Evolutionary conservation across 2,113 vertebrate genomes (phyloP).

Genomic region (Triplophysa dalaica): DNA sequence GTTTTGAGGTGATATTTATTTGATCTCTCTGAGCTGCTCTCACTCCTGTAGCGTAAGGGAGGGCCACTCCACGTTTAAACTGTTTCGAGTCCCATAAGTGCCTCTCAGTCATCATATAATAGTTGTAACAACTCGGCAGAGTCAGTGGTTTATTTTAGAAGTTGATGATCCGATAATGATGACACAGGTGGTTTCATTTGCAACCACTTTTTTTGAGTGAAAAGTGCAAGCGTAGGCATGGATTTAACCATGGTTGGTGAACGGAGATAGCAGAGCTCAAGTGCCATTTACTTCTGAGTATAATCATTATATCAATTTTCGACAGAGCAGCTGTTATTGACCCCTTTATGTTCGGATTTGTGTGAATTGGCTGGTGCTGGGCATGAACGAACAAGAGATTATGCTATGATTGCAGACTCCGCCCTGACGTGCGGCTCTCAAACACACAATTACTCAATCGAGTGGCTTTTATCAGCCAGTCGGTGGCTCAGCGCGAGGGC

Average conservation of each 20-base stretch:
- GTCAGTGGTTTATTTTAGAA: constrained; percentile 7
- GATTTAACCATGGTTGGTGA: constrained; percentile 36
- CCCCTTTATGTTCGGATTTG: constrained; percentile 62
- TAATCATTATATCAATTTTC: constrained; percentile 79
- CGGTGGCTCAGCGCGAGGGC: constrained; percentile 36
- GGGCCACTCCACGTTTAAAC: not conserved
- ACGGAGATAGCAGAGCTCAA: constrained; percentile 71
- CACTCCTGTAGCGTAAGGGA: constrained; percentile 1
- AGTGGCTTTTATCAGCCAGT: constrained; percentile 72
- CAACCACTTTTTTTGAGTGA: constrained; percentile 1
- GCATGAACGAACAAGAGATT: constrained; percentile 67
- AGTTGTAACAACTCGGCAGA: constrained; percentile 6
- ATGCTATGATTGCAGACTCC: constrained; percentile 75
- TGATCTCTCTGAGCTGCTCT: not conserved
- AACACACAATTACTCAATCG: constrained; percentile 80
- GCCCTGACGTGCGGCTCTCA: constrained; percentile 71
- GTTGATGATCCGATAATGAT: constrained; percentile 37
- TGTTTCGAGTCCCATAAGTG: not conserved
- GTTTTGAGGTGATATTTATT: constrained; percentile 20
- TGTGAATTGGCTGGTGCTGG: constrained; percentile 56
- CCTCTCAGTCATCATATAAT: not conserved
- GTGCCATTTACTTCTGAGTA: constrained; percentile 78
- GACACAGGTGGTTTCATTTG: constrained; percentile 15
- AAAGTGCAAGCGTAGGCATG: constrained; percentile 25
- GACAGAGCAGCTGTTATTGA: constrained; percentile 75